Conservation (phyloP, 1,140 invertebrate species). For the Magallana angulata region DNA sequence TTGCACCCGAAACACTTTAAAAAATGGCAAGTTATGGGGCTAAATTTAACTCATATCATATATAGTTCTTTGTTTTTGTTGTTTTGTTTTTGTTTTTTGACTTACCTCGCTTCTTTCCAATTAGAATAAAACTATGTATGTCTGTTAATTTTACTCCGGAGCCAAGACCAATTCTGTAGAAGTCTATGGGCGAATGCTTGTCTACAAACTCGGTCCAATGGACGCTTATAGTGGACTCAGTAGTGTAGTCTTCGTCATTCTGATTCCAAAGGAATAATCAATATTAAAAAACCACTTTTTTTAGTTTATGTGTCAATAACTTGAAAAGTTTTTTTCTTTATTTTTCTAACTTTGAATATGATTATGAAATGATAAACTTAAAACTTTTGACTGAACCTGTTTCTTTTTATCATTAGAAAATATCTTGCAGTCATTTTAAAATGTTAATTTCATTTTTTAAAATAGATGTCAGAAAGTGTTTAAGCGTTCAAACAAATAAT, state of each 20-base stretch:
- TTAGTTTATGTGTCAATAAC: not conserved
- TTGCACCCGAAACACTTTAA: too few species aligned
- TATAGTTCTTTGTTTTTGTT: too few species aligned
- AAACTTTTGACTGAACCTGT: too few species aligned
- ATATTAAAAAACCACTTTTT: not conserved
- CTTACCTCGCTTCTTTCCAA: not conserved
- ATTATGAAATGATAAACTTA: not conserved
- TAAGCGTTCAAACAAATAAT: not conserved
- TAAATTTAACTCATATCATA: too few species aligned
- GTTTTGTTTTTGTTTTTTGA: not conserved
- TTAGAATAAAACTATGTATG: not conserved
- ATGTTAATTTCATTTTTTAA: too few species aligned
- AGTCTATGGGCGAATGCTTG: conserved; percentile 51
- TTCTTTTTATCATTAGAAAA: too few species aligned
- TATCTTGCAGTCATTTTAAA: too few species aligned
- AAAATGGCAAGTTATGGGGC: too few species aligned
- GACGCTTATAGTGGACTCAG: not conserved
- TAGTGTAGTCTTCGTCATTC: not conserved
- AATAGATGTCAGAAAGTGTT: not conserved
- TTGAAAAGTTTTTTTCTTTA: not conserved
- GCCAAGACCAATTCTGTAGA: conserved; percentile 56
- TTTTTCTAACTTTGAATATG: not conserved
- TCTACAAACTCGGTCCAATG: conserved; percentile 59
- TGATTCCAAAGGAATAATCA: not conserved
- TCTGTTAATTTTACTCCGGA: not conserved